phyloP scores from a whole-genome alignment of 53 echinoderm and acorn worm species.

The Astropecten irregularis region DNA sequence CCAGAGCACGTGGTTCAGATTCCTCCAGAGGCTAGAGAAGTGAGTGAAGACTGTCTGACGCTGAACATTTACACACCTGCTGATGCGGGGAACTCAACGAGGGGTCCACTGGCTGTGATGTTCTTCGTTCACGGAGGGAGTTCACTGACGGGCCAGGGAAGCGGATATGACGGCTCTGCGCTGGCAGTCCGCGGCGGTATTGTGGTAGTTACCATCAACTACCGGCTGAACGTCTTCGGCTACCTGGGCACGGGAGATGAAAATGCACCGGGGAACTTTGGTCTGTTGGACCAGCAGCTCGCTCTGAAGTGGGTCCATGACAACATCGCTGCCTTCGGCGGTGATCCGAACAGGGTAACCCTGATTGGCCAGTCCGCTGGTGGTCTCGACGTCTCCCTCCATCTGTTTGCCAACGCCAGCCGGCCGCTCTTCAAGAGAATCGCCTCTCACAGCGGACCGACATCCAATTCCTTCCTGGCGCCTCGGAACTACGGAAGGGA shows the following conservation, averaged over 20 bases:
- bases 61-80: slow-evolving; percentile 66
- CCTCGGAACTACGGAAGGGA: background rate
- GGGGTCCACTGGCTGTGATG: slow-evolving; percentile 51
- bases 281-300: slow-evolving; percentile 58
- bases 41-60: slow-evolving; percentile 69
- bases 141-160: slow-evolving; percentile 30
- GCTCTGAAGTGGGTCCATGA: slow-evolving; percentile 65
- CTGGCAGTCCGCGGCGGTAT: slow-evolving; percentile 60
- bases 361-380: slow-evolving; percentile 60
- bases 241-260: slow-evolving; percentile 49
- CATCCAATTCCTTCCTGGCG: background rate
- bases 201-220: slow-evolving; percentile 79
- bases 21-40: background rate
- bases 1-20: background rate
- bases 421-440: slow-evolving; percentile 36
- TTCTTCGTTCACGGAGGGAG: slow-evolving; percentile 66
- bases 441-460: slow-evolving; percentile 31
- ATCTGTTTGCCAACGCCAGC: slow-evolving; percentile 24
- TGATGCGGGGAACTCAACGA: background rate
- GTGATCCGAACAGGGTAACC: slow-evolving; percentile 62
- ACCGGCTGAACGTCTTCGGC: slow-evolving; percentile 65
- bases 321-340: slow-evolving; percentile 71
- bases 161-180: slow-evolving; percentile 40
- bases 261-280: slow-evolving; percentile 54
- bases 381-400: slow-evolving; percentile 24